Conservation (phyloP, 2,797 vertebrate species). For the Telmatherina bonti region DNA sequence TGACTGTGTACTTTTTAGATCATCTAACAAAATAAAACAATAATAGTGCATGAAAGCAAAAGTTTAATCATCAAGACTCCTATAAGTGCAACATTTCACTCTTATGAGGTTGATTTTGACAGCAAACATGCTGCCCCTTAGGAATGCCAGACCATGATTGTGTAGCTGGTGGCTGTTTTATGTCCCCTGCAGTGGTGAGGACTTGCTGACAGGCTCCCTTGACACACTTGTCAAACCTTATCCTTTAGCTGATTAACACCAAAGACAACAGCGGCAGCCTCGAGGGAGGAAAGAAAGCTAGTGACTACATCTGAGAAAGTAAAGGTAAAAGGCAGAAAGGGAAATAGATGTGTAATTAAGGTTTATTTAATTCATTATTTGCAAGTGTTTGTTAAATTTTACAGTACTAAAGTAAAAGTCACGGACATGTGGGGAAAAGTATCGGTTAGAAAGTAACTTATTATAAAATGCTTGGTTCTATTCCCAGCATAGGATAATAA, state of each 20-base stretch:
- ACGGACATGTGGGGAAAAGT: slow-evolving; percentile 72
- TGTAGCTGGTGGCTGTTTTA: slow-evolving; percentile 2
- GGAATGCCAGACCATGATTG: slow-evolving; percentile 1
- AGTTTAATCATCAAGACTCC: neutral
- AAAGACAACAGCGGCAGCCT: slow-evolving; percentile 25
- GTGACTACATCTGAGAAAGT: too few species aligned
- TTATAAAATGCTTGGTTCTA: slow-evolving; percentile 70
- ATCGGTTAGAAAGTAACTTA: slow-evolving; percentile 69
- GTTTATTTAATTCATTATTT: slow-evolving; percentile 55
- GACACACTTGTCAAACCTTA: slow-evolving; percentile 23
- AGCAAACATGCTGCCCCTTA: neutral
- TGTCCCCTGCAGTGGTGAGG: slow-evolving; percentile 13
- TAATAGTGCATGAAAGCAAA: neutral
- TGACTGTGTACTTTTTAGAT: too few species aligned
- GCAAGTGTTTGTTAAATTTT: slow-evolving; percentile 45
- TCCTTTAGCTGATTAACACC: slow-evolving; percentile 25
- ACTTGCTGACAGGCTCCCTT: slow-evolving; percentile 15
- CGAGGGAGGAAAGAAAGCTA: slow-evolving; percentile 16
- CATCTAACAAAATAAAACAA: too few species aligned
- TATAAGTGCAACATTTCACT: neutral
- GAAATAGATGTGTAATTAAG: slow-evolving; percentile 41
- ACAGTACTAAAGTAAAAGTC: slow-evolving; percentile 59
- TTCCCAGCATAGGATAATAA: slow-evolving; percentile 61
- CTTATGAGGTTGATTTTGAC: neutral
- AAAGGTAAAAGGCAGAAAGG: slow-evolving; percentile 7